phyloP scores from a whole-genome alignment of 1,140 invertebrate genomes.

The Mycetomoellerius zeteki region DNA sequence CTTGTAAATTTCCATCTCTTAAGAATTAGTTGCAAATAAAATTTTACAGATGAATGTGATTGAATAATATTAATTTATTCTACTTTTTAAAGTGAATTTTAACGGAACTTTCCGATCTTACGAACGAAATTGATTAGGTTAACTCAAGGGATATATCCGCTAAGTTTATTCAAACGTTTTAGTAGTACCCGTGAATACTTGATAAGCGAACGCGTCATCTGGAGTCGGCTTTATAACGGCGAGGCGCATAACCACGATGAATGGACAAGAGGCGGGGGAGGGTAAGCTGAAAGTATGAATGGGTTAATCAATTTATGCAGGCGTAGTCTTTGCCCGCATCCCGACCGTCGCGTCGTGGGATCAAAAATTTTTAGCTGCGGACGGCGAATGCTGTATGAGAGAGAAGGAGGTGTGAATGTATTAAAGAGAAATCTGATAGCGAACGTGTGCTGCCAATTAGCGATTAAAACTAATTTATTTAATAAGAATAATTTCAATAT shows the following conservation, averaged over 20 bases:
- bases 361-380: conserved; percentile 64
- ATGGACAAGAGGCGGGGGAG: conserved; percentile 59
- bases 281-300: conserved; percentile 71
- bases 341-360: conserved; percentile 10
- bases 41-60: neutral
- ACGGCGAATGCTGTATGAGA: conserved; percentile 28
- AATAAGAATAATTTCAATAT: neutral
- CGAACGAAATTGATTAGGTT: neutral
- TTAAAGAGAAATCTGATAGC: conserved; percentile 10
- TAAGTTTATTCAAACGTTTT: conserved; percentile 23
- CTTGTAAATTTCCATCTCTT: neutral
- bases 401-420: conserved; percentile 15
- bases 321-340: conserved; percentile 69
- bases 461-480: conserved; percentile 4
- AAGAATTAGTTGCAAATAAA: neutral
- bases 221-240: conserved; percentile 41
- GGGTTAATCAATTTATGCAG: conserved; percentile 73
- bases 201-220: conserved; percentile 21
- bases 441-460: neutral
- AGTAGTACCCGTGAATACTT: conserved; percentile 29
- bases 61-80: neutral
- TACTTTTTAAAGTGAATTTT: neutral
- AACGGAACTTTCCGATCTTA: neutral
- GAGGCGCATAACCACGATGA: conserved; percentile 63
- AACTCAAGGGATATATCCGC: neutral